phyloP scores from a whole-genome alignment of 2,888 invertebrate genomes.

The Desoria tigrina region DNA sequence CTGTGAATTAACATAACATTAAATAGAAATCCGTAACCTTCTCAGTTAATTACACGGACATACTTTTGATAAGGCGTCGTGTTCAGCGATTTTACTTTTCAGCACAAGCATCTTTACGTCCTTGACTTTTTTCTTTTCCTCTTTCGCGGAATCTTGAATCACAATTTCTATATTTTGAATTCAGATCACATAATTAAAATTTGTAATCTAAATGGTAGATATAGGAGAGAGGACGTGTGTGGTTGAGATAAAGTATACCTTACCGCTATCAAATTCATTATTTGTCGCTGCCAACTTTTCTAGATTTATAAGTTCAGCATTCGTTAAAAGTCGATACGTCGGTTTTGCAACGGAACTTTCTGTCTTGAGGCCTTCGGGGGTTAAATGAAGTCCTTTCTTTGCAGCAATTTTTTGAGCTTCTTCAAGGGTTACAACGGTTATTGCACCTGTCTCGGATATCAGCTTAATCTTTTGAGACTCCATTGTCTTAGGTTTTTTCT shows the following conservation, averaged over 20 bases:
- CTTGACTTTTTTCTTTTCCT: slow-evolving; percentile 32
- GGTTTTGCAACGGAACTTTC: slow-evolving; percentile 23
- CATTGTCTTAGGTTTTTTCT: slow-evolving; percentile 31
- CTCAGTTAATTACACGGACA: too few relatives aligned
- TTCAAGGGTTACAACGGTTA: slow-evolving; percentile 33
- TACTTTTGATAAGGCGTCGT: slow-evolving; percentile 42
- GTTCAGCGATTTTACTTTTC: slow-evolving; percentile 40
- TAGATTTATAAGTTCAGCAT: slow-evolving; percentile 16
- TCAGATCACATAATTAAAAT: too few relatives aligned
- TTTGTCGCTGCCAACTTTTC: slow-evolving; percentile 6
- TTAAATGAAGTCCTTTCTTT: slow-evolving; percentile 33
- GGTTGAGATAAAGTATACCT: background rate
- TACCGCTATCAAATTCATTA: background rate
- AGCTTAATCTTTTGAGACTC: slow-evolving; percentile 40
- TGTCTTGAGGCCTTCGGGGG: slow-evolving; percentile 16
- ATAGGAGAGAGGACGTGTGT: background rate
- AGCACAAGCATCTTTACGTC: slow-evolving; percentile 45
- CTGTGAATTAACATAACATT: too few relatives aligned
- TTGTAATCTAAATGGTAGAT: background rate
- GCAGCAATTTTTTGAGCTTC: slow-evolving; percentile 48
- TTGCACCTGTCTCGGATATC: slow-evolving; percentile 29
- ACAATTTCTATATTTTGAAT: background rate
- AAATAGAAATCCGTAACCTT: too few relatives aligned
- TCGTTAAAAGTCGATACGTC: slow-evolving; percentile 39
- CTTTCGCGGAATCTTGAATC: background rate